Conservation (phyloP, 2,113 vertebrate species). For the Archocentrus centrarchus region DNA sequence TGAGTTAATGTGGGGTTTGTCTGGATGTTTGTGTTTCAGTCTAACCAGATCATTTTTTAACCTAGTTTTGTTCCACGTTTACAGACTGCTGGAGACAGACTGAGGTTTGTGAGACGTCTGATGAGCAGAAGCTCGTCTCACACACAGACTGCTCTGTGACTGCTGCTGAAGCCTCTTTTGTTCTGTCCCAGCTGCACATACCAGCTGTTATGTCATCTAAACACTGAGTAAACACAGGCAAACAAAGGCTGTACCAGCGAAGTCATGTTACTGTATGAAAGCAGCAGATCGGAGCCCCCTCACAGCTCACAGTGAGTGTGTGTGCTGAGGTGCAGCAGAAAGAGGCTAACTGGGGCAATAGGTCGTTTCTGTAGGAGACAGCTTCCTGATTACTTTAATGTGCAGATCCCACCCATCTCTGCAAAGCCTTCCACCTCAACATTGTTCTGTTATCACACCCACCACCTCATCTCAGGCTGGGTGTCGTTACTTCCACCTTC, state of each 20-base stretch:
- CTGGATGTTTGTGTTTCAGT: too few relatives aligned
- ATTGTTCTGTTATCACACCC: background rate
- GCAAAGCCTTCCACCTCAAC: background rate
- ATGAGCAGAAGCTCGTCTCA: background rate
- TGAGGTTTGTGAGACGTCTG: background rate
- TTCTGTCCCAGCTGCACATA: background rate
- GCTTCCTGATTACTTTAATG: background rate
- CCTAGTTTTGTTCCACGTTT: fast-evolving
- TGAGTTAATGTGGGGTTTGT: too few relatives aligned
- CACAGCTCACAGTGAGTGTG: background rate
- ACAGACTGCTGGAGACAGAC: background rate
- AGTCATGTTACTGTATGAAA: background rate
- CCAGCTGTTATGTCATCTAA: background rate
- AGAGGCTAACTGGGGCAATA: background rate
- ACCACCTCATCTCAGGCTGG: background rate
- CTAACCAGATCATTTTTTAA: too few relatives aligned
- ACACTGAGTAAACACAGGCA: background rate
- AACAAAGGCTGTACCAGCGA: conserved; percentile 6
- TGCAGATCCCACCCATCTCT: background rate
- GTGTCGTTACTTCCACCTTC: background rate
- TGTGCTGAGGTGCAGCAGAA: background rate
- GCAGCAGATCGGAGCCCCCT: too few relatives aligned
- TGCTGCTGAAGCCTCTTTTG: background rate
- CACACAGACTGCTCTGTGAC: conserved; percentile 4
- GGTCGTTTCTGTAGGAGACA: background rate